These are phyloP conservation scores for Phragmatobia fuliginosa DNA, from an alignment of 2,888 invertebrate species.

Conservation along the genomic window DNA sequence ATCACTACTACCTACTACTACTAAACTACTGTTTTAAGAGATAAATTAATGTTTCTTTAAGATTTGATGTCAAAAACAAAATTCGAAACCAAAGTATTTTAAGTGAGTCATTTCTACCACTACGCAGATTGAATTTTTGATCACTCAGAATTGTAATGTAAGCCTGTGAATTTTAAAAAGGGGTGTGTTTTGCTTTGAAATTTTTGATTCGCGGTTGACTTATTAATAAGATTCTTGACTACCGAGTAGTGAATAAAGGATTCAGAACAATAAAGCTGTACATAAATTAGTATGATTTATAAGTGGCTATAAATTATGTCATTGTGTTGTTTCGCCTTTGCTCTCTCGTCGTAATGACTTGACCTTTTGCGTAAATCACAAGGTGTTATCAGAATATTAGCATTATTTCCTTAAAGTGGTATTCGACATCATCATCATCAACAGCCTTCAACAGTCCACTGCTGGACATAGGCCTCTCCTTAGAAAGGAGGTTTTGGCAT, in stretches of 20 bases:
- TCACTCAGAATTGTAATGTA: background rate
- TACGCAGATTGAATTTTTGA: background rate
- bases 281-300: background rate
- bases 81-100: background rate
- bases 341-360: background rate
- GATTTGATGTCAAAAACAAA: background rate
- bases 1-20: too few relatives aligned
- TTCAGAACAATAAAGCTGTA: background rate
- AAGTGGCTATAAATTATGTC: background rate
- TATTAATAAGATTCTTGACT: background rate
- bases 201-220: background rate
- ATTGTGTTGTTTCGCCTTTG: background rate
- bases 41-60: too few relatives aligned
- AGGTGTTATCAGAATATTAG: too few relatives aligned
- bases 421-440: too few relatives aligned
- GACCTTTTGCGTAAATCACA: too few relatives aligned
- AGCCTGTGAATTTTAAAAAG: background rate
- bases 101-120: background rate
- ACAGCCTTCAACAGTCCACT: too few relatives aligned
- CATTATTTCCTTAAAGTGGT: too few relatives aligned
- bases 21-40: too few relatives aligned
- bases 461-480: too few relatives aligned
- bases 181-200: background rate
- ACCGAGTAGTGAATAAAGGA: background rate
- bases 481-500: too few relatives aligned